A percentile compares a stretch with the other conserved stretches of the same genome.
These are phyloP conservation scores for Paralvinella palmiformis DNA, from an alignment of 1,140 invertebrate genomes.

Conservation along the genomic window DNA sequence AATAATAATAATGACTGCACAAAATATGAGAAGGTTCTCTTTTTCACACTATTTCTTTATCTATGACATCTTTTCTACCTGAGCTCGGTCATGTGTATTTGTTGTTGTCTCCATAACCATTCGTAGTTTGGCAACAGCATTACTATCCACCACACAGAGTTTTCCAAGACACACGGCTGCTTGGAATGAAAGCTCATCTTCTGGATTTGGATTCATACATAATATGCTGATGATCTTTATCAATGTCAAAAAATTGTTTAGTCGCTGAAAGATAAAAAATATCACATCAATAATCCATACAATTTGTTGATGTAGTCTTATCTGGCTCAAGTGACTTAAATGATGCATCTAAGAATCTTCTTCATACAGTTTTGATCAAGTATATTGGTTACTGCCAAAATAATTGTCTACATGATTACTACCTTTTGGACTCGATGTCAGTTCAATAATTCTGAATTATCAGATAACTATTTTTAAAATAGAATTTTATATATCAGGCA, in stretches of 20 bases:
- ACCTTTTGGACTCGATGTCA: too few species aligned
- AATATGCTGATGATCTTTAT: slow-evolving; percentile 43
- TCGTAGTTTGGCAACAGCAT: slow-evolving; percentile 33
- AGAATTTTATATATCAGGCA: too few species aligned
- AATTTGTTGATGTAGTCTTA: not conserved
- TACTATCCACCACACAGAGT: slow-evolving; percentile 39
- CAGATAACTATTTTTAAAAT: too few species aligned
- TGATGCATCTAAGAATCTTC: too few species aligned
- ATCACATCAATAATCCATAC: not conserved
- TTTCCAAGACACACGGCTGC: slow-evolving; percentile 40
- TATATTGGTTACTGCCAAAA: too few species aligned
- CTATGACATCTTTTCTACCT: slow-evolving; percentile 27
- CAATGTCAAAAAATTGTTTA: slow-evolving; percentile 33
- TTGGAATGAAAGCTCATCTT: slow-evolving; percentile 37
- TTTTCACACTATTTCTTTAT: too few species aligned
- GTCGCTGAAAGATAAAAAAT: slow-evolving; percentile 25
- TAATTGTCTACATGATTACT: too few species aligned
- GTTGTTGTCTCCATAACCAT: slow-evolving; percentile 26
- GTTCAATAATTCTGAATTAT: too few species aligned
- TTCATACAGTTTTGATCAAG: too few species aligned
- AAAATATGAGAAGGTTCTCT: too few species aligned
- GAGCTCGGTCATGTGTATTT: slow-evolving; percentile 38
- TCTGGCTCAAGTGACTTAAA: not conserved
- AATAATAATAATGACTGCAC: too few species aligned
- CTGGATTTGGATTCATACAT: slow-evolving; percentile 29